Conservation (phyloP, 2,888 invertebrate species). For the Zelleria hepariella region DNA sequence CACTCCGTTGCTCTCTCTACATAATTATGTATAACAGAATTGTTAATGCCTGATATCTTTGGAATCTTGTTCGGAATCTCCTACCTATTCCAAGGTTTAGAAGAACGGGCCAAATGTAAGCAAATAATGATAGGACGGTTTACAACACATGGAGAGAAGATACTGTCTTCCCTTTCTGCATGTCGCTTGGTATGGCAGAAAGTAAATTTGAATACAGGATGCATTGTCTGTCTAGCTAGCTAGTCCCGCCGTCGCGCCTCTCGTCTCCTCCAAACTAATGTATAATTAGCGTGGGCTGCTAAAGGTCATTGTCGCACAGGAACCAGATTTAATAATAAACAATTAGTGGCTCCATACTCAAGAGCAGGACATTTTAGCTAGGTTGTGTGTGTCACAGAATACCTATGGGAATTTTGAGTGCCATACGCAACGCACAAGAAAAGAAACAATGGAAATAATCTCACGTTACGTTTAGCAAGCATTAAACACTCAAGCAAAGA, state of each 20-base stretch:
- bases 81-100: not conserved
- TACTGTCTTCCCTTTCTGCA: no score
- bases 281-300: constrained; percentile 69
- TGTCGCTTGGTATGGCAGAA: no score
- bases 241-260: constrained; percentile 20
- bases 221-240: constrained; percentile 48
- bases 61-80: not conserved
- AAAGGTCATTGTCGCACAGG: constrained; percentile 66
- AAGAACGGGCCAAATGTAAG: no score
- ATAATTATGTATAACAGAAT: constrained; percentile 24
- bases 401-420: not conserved
- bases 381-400: no score
- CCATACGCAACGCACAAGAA: not conserved
- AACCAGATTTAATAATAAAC: constrained; percentile 37
- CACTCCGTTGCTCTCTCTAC: constrained; percentile 42
- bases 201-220: constrained; percentile 25
- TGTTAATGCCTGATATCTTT: not conserved
- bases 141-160: no score
- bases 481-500: not conserved
- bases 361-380: no score
- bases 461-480: not conserved
- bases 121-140: no score
- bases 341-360: not conserved
- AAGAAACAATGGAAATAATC: not conserved
- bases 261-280: constrained; percentile 37